These are phyloP conservation scores for Rhinophrynus dorsalis DNA, from an alignment of 2,797 vertebrate genomes.

Conservation along the genomic window DNA sequence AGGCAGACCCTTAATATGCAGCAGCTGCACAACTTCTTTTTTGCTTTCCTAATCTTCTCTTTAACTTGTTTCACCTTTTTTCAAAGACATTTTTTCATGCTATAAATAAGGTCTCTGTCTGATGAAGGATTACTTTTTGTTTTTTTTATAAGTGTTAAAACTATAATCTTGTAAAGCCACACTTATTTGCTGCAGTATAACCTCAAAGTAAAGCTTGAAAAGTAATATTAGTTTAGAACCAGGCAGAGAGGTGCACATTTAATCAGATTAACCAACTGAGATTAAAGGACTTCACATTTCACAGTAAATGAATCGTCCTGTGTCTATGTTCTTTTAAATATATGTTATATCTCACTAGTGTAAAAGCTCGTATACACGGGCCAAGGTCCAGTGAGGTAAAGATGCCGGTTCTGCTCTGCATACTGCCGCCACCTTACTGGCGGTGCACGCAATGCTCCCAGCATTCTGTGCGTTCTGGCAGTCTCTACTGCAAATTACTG, in stretches of 20 bases:
- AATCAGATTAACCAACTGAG: slow-evolving; percentile 31
- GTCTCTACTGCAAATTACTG: no score
- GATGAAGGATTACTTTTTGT: slow-evolving; percentile 6
- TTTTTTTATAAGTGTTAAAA: slow-evolving; percentile 17
- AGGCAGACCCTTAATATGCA: neutral
- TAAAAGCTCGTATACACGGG: no score
- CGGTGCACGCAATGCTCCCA: no score
- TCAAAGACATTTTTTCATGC: neutral
- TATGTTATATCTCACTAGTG: no score
- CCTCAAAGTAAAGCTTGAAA: slow-evolving; percentile 27
- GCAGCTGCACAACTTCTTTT: slow-evolving; percentile 1
- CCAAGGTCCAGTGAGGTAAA: no score
- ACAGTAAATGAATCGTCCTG: no score
- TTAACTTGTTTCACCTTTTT: slow-evolving; percentile 28
- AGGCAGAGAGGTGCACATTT: slow-evolving; percentile 28
- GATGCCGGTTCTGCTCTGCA: no score
- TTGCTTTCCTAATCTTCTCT: neutral
- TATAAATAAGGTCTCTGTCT: slow-evolving; percentile 20
- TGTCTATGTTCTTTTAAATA: no score
- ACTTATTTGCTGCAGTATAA: slow-evolving; percentile 24
- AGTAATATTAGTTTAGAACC: slow-evolving; percentile 38
- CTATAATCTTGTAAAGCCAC: slow-evolving; percentile 20
- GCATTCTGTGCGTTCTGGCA: no score
- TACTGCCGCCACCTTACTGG: no score
- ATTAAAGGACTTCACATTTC: no score